phyloP scores from a whole-genome alignment of 2,797 vertebrate genomes.

The Rachycentron canadum region DNA sequence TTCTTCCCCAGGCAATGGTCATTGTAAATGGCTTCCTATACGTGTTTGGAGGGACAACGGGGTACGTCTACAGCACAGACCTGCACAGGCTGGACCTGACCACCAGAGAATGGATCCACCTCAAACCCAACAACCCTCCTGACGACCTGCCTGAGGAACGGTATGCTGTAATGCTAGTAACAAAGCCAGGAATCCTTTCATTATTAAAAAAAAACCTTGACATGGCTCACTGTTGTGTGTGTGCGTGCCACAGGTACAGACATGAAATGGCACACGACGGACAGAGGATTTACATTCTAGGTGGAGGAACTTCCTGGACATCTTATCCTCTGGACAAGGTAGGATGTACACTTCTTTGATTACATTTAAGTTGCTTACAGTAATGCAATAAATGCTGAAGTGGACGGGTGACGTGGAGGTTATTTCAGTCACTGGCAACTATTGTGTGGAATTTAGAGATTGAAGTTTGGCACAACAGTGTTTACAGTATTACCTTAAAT shows the following conservation, averaged over 20 bases:
- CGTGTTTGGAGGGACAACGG: constrained; percentile 97
- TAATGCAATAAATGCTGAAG: too few species aligned
- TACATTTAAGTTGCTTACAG: background rate
- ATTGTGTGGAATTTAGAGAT: too few species aligned
- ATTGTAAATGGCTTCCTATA: constrained; percentile 98
- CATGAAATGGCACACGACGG: constrained; percentile 98
- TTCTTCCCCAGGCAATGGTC: constrained; percentile 82
- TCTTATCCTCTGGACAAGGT: constrained; percentile 99
- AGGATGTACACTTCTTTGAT: background rate
- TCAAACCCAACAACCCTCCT: constrained; percentile 95
- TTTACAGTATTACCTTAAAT: too few species aligned
- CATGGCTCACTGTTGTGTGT: background rate
- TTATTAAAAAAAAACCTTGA: background rate
- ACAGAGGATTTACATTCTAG: constrained; percentile 96
- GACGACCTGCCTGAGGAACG: constrained; percentile 97
- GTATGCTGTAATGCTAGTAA: constrained; percentile 68
- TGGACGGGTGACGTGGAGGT: too few species aligned
- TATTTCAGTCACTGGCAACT: background rate
- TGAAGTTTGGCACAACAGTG: too few species aligned
- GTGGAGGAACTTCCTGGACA: constrained; percentile 98
- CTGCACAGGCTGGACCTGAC: constrained; percentile 97
- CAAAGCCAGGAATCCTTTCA: background rate
- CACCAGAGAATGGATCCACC: constrained; percentile 95
- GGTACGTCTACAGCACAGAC: constrained; percentile 98
- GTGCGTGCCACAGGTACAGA: constrained; percentile 88